Conservation (phyloP, 1,140 invertebrate species). For the Drosophila serrata region DNA sequence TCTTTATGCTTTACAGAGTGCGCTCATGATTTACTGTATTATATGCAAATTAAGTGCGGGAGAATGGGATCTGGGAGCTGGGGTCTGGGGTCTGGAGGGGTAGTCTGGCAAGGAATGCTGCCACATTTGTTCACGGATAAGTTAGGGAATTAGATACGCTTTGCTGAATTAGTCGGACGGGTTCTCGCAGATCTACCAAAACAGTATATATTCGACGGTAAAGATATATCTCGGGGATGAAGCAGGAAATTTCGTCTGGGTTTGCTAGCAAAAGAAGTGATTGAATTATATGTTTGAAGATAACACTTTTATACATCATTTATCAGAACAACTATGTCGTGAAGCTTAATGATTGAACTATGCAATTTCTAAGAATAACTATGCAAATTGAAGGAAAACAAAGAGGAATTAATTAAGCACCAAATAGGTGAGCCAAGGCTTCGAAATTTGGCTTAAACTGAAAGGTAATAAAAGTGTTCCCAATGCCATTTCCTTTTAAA, state of each 20-base stretch:
- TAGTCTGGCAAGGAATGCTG: conserved; percentile 34
- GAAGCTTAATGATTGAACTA: conserved; percentile 31
- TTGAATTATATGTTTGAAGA: conserved; percentile 39
- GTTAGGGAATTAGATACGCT: conserved; percentile 70
- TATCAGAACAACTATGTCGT: conserved; percentile 32
- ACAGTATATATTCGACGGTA: conserved; percentile 5
- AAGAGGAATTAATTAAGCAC: conserved; percentile 29
- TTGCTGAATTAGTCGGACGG: conserved; percentile 51
- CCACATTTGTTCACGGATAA: conserved; percentile 49
- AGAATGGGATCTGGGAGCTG: conserved; percentile 16
- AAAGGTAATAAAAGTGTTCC: neutral
- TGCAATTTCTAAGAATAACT: conserved; percentile 52
- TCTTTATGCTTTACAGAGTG: conserved; percentile 55
- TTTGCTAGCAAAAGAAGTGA: conserved; percentile 7
- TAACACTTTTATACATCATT: conserved; percentile 36
- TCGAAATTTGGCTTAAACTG: neutral
- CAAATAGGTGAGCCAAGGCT: neutral
- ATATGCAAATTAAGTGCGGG: conserved; percentile 67
- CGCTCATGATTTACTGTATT: conserved; percentile 77
- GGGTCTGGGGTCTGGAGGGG: neutral
- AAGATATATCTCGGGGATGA: conserved; percentile 7
- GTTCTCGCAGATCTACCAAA: conserved; percentile 26
- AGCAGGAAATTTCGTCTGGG: conserved; percentile 11
- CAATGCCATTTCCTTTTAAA: conserved; percentile 12
- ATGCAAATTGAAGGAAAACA: neutral